A percentile compares a stretch with the other conserved stretches of the same genome.
Conservation (phyloP, 2,797 vertebrate genomes). For the Sebastes taczanowskii region DNA sequence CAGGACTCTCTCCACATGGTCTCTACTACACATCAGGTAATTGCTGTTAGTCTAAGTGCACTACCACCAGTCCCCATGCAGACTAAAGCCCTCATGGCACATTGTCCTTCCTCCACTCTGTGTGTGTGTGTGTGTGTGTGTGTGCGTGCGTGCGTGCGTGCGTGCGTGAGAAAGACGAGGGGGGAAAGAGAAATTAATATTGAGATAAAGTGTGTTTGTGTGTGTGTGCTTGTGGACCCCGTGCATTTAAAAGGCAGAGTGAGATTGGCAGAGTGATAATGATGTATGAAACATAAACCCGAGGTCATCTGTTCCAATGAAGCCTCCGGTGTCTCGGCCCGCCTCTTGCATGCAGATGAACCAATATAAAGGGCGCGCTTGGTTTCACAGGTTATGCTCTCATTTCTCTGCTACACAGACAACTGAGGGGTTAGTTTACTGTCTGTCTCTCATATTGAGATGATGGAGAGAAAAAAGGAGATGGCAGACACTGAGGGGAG, state of each 20-base stretch:
- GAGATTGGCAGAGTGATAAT: constrained; percentile 63
- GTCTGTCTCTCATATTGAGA: constrained; percentile 26
- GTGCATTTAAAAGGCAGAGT: constrained; percentile 51
- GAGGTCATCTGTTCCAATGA: constrained; percentile 77
- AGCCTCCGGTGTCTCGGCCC: constrained; percentile 41
- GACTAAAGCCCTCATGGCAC: constrained; percentile 50
- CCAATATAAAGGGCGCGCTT: constrained; percentile 54
- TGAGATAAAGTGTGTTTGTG: constrained; percentile 35
- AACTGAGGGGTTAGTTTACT: constrained; percentile 30
- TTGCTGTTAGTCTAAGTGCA: constrained; percentile 77
- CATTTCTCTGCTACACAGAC: constrained; percentile 51
- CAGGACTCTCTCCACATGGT: constrained; percentile 50
- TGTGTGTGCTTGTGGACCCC: not conserved
- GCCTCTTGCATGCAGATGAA: constrained; percentile 68
- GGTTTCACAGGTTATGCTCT: constrained; percentile 53
- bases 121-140: not conserved
- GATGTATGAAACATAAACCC: constrained; percentile 71
- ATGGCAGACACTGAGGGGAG: not conserved
- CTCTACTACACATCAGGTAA: constrained; percentile 67
- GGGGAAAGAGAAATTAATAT: constrained; percentile 44
- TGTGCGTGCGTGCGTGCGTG: not conserved
- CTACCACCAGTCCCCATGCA: constrained; percentile 37
- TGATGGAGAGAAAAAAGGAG: constrained; percentile 1
- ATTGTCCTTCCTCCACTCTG: constrained; percentile 33
- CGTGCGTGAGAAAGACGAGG: not conserved